Base-by-base conservation (phyloP, 1,140 invertebrate genomes). In the Pseudomyrmex concolor region DNA sequence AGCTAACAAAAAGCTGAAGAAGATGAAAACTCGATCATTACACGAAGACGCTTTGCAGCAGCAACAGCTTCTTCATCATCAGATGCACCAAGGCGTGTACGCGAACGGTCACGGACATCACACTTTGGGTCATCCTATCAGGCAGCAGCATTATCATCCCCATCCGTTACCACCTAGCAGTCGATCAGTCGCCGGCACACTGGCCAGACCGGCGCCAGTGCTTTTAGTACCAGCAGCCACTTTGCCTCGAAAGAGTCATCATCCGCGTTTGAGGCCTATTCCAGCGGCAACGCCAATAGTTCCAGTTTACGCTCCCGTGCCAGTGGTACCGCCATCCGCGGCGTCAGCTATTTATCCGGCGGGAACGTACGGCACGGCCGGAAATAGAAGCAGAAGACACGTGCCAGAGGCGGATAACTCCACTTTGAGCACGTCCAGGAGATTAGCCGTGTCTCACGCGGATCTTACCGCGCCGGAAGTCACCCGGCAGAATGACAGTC, bases 401-500 rank as follows among this genome's bases (percentile, higher is more conserved):
- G 34, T 34, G 34, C 91, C 95, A 57, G 94, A 95, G 51, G 45
- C 92, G 43, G 88, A 95, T n/a, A 71, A 92, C 22, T 90, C 94
- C 59, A 91, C 92, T 43, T 80, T 94, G 13, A 86, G 91, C 10
- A 87, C 92, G n/a, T 91, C 93, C 54, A 89, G 94, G 60, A 86
- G 94, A 66, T 72, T 94, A 19, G 92, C 93, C 2, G 92, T 92
- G 12, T 93, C 93, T 15, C 92, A 94, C 77, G 92, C 93, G 0
- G 92, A 93, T 66, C 67, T 93, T 0, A 74, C 90, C 80, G 63
- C 77, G 66, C 71, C 86, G 60, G 73, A 95, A 93, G 70, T 95
- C 94, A 92, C 94, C 93, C 86, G 96, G 95, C 3, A 91, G 95
- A 82, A 95, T 95, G 95, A 96, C 63, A 95, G 95, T 84, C 95